Base-by-base conservation (phyloP, 2,888 invertebrate genomes). In the Amiota mariae region DNA sequence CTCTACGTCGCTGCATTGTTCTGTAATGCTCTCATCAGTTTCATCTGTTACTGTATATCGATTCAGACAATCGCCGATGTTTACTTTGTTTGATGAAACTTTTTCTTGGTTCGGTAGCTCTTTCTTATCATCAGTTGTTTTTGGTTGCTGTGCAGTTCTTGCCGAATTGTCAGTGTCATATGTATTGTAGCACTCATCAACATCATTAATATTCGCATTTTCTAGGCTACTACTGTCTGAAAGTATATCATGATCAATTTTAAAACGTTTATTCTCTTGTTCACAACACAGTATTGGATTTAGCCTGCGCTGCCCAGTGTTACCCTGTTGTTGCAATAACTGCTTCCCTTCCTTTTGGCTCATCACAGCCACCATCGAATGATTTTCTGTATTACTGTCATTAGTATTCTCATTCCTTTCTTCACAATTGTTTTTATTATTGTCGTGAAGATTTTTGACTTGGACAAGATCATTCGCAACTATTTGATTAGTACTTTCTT, bases 401-500 rank as follows among this genome's bases (percentile, higher is more conserved):
- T 77, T 71, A 13, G 76, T 72, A 20, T 76, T 76, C 13, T 77
- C 76, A 1, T 79, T 76, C 3, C 36, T 36, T 36, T 36, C 6
- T 2, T 6, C 36, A 36, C 8, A 6, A 36, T 75, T 56, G 15
- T 70, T 67, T 9, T 56, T 54, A n/a, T 66, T 59, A 24, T 76
- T 59, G 11, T 80, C 77, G 24, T 56, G 70, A 56, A 72, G 71
- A 8, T 73, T 72, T 36, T 77, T 77, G 1, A 73, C 70, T 72
- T 74, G 78, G 9, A 75, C 79, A 15, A 77, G 72, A 18, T 76
- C 73, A 11, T 81, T 63, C 36, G 36, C 20, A 46, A 87, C 73
- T 87, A 87, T 75, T 87, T 87, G 18, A 87, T 78, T 67, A 87
- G 87, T 77, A 87, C 80, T 78, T 77, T 68, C 47, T 79, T 81